These are phyloP conservation scores for Halcyon badia DNA, from an alignment of 2,797 vertebrate species.

Conservation along the genomic window DNA sequence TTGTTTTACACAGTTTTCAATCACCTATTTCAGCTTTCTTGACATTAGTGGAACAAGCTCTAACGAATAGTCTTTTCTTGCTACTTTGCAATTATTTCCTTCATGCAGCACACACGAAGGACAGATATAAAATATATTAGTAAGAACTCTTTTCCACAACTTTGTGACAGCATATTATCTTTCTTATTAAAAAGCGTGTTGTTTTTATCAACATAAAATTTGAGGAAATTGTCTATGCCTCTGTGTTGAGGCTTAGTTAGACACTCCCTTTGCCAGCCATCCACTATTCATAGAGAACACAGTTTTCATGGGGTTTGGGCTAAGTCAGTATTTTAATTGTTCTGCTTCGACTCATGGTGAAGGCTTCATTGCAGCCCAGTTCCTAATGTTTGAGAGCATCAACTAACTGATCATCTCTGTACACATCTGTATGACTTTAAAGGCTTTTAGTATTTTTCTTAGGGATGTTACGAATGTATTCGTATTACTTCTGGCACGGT, in stretches of 20 bases:
- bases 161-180: neutral
- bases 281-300: neutral
- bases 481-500: neutral
- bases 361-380: neutral
- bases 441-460: neutral
- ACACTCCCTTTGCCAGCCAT: neutral
- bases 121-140: neutral
- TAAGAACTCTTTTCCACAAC: slow-evolving; percentile 1
- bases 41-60: neutral
- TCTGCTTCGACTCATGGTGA: neutral
- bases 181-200: slow-evolving; percentile 14
- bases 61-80: neutral
- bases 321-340: neutral
- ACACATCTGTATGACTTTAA: neutral
- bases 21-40: slow-evolving; percentile 7
- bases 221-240: neutral
- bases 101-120: neutral
- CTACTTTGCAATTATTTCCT: slow-evolving; percentile 17
- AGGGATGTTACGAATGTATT: neutral
- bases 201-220: slow-evolving; percentile 21
- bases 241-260: neutral
- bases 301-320: neutral
- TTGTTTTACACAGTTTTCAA: slow-evolving; percentile 24
- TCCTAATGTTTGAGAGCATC: neutral
- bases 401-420: neutral